phyloP scores from a whole-genome alignment of 2,113 vertebrate genomes.

The Ranitomeya imitator region DNA sequence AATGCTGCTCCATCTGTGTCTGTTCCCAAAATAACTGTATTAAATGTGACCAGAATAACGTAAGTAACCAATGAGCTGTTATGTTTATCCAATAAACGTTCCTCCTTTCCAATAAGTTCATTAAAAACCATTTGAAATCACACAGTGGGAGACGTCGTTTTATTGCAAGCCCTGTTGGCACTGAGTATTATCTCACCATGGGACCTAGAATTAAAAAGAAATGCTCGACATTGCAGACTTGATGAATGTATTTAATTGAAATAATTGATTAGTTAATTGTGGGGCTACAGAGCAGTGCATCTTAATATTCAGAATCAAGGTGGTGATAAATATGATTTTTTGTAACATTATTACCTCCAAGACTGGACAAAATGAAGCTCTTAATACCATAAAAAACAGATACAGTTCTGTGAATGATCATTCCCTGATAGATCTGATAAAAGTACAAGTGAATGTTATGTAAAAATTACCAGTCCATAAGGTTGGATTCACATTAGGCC shows the following conservation, averaged over 20 bases:
- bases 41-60: not conserved
- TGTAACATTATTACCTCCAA: not conserved
- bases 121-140: slow-evolving; percentile 38
- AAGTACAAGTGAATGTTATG: not conserved
- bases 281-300: not conserved
- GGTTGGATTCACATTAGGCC: not conserved
- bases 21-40: not conserved
- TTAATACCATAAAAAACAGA: not conserved
- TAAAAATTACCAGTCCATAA: not conserved
- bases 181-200: slow-evolving; percentile 39
- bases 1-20: not conserved
- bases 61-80: not conserved
- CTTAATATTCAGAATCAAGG: slow-evolving; percentile 2
- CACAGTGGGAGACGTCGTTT: slow-evolving; percentile 32
- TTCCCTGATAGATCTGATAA: not conserved
- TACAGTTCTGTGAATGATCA: not conserved
- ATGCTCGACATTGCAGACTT: slow-evolving; percentile 20
- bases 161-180: slow-evolving; percentile 33
- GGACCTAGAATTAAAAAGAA: slow-evolving; percentile 38
- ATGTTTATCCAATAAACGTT: slow-evolving; percentile 6
- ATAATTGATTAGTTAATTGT: slow-evolving; percentile 47
- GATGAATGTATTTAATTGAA: slow-evolving; percentile 48
- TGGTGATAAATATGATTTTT: not conserved
- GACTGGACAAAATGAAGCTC: not conserved
- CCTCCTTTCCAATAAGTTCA: slow-evolving; percentile 44